phyloP scores from a whole-genome alignment of 2,113 vertebrate genomes.

The Dipodomys ordii region DNA sequence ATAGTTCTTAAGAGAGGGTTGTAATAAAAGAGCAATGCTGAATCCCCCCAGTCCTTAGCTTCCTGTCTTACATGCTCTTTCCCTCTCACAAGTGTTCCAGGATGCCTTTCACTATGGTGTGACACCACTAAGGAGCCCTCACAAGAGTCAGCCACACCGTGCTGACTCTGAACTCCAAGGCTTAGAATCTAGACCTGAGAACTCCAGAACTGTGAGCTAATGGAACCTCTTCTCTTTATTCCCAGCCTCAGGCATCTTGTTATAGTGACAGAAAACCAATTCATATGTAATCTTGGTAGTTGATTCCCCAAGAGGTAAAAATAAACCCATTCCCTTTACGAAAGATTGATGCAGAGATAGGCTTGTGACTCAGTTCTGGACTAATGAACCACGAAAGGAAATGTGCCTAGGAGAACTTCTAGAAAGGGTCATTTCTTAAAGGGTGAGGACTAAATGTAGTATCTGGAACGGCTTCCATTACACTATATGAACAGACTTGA shows the following conservation, averaged over 20 bases:
- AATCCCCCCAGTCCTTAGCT: background rate
- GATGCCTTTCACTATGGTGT: background rate
- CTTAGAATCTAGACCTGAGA: no score
- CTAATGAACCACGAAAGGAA: background rate
- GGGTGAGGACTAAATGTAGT: background rate
- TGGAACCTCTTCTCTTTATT: background rate
- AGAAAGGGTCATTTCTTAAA: background rate
- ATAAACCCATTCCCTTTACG: background rate
- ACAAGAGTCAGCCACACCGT: background rate
- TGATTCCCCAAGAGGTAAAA: background rate
- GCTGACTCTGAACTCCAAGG: no score
- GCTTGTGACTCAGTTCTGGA: background rate
- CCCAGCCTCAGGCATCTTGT: background rate
- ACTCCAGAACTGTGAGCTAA: background rate
- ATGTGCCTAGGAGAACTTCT: background rate
- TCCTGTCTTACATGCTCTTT: background rate
- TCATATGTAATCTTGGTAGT: background rate
- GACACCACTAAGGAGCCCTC: background rate
- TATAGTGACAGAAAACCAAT: background rate
- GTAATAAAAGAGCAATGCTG: background rate
- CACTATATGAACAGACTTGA: background rate
- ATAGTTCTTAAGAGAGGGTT: background rate
- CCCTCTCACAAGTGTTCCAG: background rate
- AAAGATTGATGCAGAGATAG: background rate
- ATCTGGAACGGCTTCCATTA: background rate